A percentile compares a stretch with the other conserved stretches of the same genome.
Conservation (phyloP, 2,113 vertebrate species). For the Callorhinus ursinus region DNA sequence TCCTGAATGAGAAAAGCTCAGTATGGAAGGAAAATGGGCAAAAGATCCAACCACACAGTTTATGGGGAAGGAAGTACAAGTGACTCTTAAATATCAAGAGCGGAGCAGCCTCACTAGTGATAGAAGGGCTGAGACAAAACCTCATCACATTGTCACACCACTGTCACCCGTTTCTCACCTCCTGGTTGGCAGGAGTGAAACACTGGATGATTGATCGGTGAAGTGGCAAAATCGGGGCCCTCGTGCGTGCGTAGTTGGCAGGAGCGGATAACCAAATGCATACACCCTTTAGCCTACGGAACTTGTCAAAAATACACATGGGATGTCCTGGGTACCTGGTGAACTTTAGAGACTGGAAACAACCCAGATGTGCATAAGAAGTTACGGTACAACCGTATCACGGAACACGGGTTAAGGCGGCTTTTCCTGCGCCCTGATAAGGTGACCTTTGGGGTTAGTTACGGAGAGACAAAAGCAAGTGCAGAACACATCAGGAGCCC, state of each 20-base stretch:
- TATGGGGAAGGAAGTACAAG: neutral
- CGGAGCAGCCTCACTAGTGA: neutral
- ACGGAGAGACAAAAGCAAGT: neutral
- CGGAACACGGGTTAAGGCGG: neutral
- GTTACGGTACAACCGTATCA: fast-evolving
- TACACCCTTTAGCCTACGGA: neutral
- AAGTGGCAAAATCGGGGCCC: neutral
- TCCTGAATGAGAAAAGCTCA: neutral
- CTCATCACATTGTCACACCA: too few relatives aligned
- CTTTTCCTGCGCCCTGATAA: neutral
- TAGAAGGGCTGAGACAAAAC: neutral
- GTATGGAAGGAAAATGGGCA: neutral
- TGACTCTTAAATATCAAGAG: neutral
- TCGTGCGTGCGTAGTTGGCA: neutral
- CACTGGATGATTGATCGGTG: neutral
- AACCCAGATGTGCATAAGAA: neutral
- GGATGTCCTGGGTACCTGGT: neutral
- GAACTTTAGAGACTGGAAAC: neutral
- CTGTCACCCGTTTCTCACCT: too few relatives aligned
- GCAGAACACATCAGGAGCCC: neutral
- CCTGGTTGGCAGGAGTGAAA: neutral
- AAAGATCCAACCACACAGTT: neutral
- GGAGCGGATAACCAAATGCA: neutral
- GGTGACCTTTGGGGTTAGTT: neutral
- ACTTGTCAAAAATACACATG: neutral